phyloP scores from a whole-genome alignment of 2,113 vertebrate genomes.

The Menidia beryllina region DNA sequence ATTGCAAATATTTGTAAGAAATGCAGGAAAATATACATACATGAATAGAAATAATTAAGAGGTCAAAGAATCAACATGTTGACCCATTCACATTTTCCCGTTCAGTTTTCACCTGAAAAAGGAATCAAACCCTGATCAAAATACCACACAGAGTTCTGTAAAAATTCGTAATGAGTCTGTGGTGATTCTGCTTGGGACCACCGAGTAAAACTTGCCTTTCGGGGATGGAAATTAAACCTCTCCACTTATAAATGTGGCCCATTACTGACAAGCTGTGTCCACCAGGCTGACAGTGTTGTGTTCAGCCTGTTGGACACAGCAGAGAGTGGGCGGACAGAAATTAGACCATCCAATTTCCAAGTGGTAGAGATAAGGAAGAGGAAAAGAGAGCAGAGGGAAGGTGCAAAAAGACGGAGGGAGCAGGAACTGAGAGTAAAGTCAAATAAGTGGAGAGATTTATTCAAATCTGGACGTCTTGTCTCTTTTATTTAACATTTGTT shows the following conservation, averaged over 20 bases:
- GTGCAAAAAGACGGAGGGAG: slow-evolving; percentile 26
- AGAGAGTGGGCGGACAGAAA: slow-evolving; percentile 65
- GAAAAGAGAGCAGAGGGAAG: slow-evolving; percentile 40
- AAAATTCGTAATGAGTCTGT: slow-evolving; percentile 14
- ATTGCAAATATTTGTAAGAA: not conserved
- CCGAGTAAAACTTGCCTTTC: slow-evolving; percentile 27
- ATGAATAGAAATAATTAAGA: not conserved
- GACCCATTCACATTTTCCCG: no score
- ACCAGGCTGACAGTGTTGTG: slow-evolving; percentile 63
- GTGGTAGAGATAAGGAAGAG: slow-evolving; percentile 44
- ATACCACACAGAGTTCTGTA: slow-evolving; percentile 4
- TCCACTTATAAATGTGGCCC: slow-evolving; percentile 50
- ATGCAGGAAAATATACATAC: not conserved
- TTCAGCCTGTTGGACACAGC: slow-evolving; percentile 67
- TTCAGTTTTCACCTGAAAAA: not conserved
- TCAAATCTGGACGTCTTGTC: slow-evolving; percentile 10
- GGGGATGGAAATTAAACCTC: slow-evolving; percentile 46
- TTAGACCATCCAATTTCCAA: slow-evolving; percentile 62
- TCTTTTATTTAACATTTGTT: not conserved
- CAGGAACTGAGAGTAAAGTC: slow-evolving; percentile 8
- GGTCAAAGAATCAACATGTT: no score
- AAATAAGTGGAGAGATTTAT: slow-evolving; percentile 17
- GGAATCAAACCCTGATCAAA: not conserved
- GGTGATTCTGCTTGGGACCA: slow-evolving; percentile 12
- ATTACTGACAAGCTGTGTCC: slow-evolving; percentile 65